Evolutionary conservation across 2,888 invertebrate genomes (phyloP).

Genomic region (Lottia gigantea): DNA sequence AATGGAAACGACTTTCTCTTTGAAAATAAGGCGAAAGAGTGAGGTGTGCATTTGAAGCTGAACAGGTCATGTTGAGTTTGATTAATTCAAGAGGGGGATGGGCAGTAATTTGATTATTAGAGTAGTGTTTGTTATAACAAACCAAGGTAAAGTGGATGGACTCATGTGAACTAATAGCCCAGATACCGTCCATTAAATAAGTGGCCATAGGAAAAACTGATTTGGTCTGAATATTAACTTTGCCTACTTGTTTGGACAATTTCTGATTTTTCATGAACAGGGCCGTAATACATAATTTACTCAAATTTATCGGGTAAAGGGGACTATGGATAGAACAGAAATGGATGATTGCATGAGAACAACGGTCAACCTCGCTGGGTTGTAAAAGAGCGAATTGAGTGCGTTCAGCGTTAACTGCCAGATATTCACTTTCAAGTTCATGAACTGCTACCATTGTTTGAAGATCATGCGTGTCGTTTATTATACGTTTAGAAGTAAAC

Average conservation of each 20-base stretch:
- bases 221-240: background rate
- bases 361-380: background rate
- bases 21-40: background rate
- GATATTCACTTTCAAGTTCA: background rate
- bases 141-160: background rate
- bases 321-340: background rate
- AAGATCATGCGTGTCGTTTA: background rate
- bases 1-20: background rate
- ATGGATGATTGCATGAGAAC: background rate
- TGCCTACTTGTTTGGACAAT: background rate
- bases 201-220: background rate
- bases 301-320: background rate
- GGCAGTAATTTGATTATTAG: background rate
- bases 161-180: background rate
- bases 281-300: background rate
- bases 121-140: background rate
- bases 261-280: background rate
- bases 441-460: background rate
- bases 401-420: background rate
- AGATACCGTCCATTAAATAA: background rate
- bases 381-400: background rate
- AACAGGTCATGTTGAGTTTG: background rate
- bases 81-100: background rate
- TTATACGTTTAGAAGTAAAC: background rate
- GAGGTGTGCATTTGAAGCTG: background rate